A percentile compares a stretch with the other conserved stretches of the same genome.
Conservation (phyloP, 2,888 invertebrate species). For the Mythimna albipuncta region DNA sequence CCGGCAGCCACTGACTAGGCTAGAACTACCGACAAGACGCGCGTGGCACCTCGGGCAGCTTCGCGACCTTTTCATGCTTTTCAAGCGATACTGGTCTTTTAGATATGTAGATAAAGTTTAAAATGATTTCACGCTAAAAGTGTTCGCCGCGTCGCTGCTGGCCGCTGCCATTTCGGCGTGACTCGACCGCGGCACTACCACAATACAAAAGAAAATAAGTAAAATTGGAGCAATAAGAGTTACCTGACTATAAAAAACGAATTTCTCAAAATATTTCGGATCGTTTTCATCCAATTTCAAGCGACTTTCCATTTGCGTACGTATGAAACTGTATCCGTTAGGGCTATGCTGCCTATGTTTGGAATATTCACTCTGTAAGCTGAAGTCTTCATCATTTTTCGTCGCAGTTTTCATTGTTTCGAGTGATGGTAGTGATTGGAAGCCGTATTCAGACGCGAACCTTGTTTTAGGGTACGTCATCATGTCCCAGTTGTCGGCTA, state of each 20-base stretch:
- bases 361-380: slow-evolving; percentile 91
- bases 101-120: too few relatives aligned
- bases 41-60: too few relatives aligned
- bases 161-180: too few relatives aligned
- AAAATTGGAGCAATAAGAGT: too few relatives aligned
- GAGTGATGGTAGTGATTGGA: slow-evolving; percentile 96
- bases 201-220: too few relatives aligned
- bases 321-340: slow-evolving; percentile 92
- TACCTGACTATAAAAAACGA: slow-evolving; percentile 96
- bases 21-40: too few relatives aligned
- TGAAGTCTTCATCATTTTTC: slow-evolving; percentile 86
- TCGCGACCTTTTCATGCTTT: too few relatives aligned
- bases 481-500: slow-evolving; percentile 95
- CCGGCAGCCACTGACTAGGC: too few relatives aligned
- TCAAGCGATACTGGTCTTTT: too few relatives aligned
- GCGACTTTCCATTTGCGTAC: slow-evolving; percentile 91
- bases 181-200: too few relatives aligned
- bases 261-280: slow-evolving; percentile 91
- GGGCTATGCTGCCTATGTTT: slow-evolving; percentile 97
- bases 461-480: slow-evolving; percentile 95
- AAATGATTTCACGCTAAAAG: too few relatives aligned
- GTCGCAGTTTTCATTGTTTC: slow-evolving; percentile 92
- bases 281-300: slow-evolving; percentile 90
- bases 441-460: slow-evolving; percentile 99
- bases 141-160: too few relatives aligned